Evolutionary conservation across 2,113 vertebrate species (phyloP).

Genomic region (Bujurquina vittata): DNA sequence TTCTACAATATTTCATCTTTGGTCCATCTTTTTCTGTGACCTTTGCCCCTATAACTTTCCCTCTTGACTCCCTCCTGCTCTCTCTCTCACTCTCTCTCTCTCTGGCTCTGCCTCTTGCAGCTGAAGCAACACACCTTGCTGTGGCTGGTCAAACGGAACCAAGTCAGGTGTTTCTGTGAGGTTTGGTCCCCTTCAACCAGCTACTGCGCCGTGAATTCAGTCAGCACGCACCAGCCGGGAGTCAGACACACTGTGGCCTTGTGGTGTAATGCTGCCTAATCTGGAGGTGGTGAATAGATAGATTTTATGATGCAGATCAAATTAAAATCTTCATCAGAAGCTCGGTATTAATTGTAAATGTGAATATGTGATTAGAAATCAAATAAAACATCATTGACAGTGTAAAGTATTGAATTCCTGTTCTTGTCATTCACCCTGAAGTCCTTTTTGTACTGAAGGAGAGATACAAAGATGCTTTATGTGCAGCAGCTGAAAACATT

Average conservation of each 20-base stretch:
- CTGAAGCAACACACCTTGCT: slow-evolving; percentile 88
- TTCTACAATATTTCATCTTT: background rate
- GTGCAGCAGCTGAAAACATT: background rate
- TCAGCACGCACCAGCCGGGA: slow-evolving; percentile 66
- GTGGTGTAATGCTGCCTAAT: slow-evolving; percentile 26
- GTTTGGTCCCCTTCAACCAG: slow-evolving; percentile 99
- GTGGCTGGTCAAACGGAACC: slow-evolving; percentile 99
- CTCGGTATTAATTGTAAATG: background rate
- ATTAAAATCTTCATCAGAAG: background rate
- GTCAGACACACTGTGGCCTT: slow-evolving; percentile 41
- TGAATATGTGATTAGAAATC: slow-evolving; percentile 16
- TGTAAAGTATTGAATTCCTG: background rate
- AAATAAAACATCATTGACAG: slow-evolving; percentile 50
- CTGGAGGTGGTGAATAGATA: background rate
- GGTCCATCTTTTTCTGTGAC: background rate
- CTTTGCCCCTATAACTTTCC: background rate
- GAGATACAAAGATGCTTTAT: background rate
- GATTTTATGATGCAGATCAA: background rate
- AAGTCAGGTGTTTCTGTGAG: slow-evolving; percentile 97
- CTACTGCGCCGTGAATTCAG: slow-evolving; percentile 90
- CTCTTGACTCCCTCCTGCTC: background rate
- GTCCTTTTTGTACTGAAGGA: background rate
- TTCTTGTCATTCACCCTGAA: background rate
- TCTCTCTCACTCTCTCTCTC: background rate
- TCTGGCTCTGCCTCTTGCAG: slow-evolving; percentile 53